Evolutionary conservation across 2,888 invertebrate species (phyloP).

Genomic region (Globia sparganii): DNA sequence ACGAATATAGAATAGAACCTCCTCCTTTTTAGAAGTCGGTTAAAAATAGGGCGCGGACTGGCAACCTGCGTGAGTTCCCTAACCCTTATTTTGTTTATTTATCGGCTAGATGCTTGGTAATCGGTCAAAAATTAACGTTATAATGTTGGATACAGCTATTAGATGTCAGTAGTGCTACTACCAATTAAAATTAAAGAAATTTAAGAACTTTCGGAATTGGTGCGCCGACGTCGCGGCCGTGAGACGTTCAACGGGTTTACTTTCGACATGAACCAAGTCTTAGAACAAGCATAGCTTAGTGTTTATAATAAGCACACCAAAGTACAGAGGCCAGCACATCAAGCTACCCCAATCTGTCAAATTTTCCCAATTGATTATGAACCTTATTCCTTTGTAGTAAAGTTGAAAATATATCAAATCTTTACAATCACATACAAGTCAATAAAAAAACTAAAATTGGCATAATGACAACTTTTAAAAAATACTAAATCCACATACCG

Average conservation of each 20-base stretch:
- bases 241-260: not conserved
- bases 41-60: not conserved
- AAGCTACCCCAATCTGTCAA: too few relatives aligned
- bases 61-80: not conserved
- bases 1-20: not conserved
- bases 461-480: not conserved
- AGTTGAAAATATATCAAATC: too few relatives aligned
- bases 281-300: not conserved
- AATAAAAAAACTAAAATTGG: not conserved
- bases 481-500: slow-evolving; percentile 68
- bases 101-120: too few relatives aligned
- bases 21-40: not conserved
- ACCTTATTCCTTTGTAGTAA: too few relatives aligned
- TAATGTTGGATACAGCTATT: too few relatives aligned
- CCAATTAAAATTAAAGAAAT: too few relatives aligned
- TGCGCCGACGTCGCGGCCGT: not conserved
- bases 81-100: too few relatives aligned
- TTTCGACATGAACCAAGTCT: not conserved
- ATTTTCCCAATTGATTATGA: too few relatives aligned
- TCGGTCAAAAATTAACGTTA: too few relatives aligned
- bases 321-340: too few relatives aligned
- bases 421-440: not conserved
- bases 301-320: not conserved
- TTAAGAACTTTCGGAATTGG: too few relatives aligned
- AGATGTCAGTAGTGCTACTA: too few relatives aligned